These are phyloP conservation scores for Ptychochromis oligacanthus DNA, from an alignment of 2,113 vertebrate genomes.

Conservation along the genomic window DNA sequence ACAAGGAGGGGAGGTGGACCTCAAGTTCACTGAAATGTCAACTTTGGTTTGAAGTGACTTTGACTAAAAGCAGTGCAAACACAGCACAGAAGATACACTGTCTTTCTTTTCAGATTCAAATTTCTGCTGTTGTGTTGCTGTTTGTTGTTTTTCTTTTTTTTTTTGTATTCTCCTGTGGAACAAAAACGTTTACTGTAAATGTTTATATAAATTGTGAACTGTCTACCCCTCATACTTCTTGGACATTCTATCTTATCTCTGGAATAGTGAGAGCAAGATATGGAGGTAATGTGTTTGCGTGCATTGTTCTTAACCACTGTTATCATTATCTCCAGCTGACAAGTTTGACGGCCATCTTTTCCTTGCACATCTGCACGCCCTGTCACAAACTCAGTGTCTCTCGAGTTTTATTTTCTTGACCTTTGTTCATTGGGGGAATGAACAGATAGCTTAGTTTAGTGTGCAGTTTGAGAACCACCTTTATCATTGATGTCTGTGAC, in stretches of 20 bases:
- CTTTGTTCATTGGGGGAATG: constrained; percentile 38
- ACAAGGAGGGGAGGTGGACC: constrained; percentile 49
- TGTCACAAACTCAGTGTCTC: constrained; percentile 1
- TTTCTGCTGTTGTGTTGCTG: constrained; percentile 14
- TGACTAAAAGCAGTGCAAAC: constrained; percentile 46
- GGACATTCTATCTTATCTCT: constrained; percentile 60
- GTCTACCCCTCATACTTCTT: constrained; percentile 44
- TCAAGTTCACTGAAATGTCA: constrained; percentile 71
- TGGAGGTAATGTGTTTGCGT: constrained; percentile 62
- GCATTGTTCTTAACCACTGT: constrained; percentile 64
- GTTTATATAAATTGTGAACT: constrained; percentile 60
- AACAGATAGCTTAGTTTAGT: constrained; percentile 12
- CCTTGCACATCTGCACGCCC: constrained; percentile 24
- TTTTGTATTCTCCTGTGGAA: constrained; percentile 26
- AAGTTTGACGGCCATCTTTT: constrained; percentile 40
- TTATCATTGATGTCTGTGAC: constrained; percentile 54
- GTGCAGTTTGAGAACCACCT: constrained; percentile 21
- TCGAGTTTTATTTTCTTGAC: constrained; percentile 51
- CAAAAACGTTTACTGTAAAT: constrained; percentile 48
- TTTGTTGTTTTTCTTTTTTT: background rate
- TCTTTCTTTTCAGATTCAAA: constrained; percentile 7
- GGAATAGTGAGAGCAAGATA: constrained; percentile 44
- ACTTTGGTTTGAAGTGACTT: constrained; percentile 63
- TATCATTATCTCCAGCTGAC: constrained; percentile 58
- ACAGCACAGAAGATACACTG: constrained; percentile 48